Base-by-base conservation (phyloP, 2,113 vertebrate species). In the Phycodurus eques region DNA sequence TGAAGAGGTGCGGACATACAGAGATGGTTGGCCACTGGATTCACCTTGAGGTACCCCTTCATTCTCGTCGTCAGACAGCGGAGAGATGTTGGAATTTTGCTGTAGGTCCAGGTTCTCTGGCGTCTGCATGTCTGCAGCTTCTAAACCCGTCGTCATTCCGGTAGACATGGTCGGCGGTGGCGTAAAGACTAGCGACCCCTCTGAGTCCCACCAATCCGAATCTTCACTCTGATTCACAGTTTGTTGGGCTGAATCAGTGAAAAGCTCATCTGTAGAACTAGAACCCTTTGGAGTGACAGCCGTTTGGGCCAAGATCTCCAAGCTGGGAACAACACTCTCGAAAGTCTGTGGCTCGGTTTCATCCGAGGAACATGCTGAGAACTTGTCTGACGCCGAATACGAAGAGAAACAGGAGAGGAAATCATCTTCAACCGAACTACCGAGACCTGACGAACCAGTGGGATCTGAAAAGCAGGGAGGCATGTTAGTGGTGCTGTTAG, bases 381-480 rank as follows among this genome's bases (percentile, higher is more conserved):
- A 75, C 49, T 85, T 89, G 39, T 90, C 88, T 6, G 68, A 81
- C 11, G 35, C 53, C 0, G 87, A 83, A 11, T 76, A 76, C 44
- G 87, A 87, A 33, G 84, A 90, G 51, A 82, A 20, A 8, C 84
- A 82, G 17, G 84, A 87, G 33, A 77, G 71, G 27, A 84, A 81
- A 31, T 89, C 87, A 4, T 90, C 85, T 39, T 88, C 88, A 0
- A 76, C 75, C 9, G 80, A 88, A 46, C 85, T 89, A 22, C 87
- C 82, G 0, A 89, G 60, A 22, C 80, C 90, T 1, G 87, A 90
- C 0, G 85, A 84, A 14, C 61, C 63, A 5, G n/a, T 11, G 0
- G 80, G 84, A 56, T 85, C 88, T 15, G 82, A 72, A 35, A 87
- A 88, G 72, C 56, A 54, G 76, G 44, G 27, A 11, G 61, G 19